phyloP scores from a whole-genome alignment of 2,797 vertebrate species.

The Tadarida brasiliensis region DNA sequence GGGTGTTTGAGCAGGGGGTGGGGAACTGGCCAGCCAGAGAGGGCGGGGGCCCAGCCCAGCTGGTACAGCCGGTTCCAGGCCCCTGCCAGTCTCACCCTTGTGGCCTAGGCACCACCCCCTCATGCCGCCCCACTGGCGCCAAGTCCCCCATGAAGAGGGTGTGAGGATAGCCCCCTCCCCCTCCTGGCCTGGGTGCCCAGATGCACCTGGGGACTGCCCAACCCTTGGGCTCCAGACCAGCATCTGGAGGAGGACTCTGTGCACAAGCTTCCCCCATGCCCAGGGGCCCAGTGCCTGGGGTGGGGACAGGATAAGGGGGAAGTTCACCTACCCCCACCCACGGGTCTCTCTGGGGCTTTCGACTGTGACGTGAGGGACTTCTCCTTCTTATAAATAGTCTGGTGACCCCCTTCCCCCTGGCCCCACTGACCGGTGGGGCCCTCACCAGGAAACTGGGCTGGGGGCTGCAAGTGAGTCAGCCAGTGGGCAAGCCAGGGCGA shows the following conservation, averaged over 20 bases:
- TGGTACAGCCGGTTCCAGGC: conserved; percentile 81
- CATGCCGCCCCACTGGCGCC: conserved; percentile 80
- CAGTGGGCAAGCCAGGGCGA: conserved; percentile 71
- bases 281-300: not conserved
- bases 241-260: not conserved
- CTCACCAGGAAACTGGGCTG: conserved; percentile 76
- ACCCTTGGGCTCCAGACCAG: not conserved
- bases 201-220: conserved; percentile 51
- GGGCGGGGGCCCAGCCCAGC: conserved; percentile 70
- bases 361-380: conserved; percentile 76
- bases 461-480: conserved; percentile 79
- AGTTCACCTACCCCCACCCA: conserved; percentile 74
- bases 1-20: not conserved
- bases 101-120: conserved; percentile 82
- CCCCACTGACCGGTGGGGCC: not conserved
- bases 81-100: conserved; percentile 80
- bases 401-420: conserved; percentile 53
- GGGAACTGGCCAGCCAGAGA: not conserved
- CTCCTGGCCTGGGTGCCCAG: not conserved
- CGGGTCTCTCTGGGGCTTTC: conserved; percentile 79
- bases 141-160: conserved; percentile 56
- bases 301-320: conserved; percentile 71
- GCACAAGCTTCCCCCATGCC: not conserved
- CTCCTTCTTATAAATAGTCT: conserved; percentile 84
- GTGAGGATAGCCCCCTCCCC: conserved; percentile 56